phyloP scores from a whole-genome alignment of 2,113 vertebrate species.

The Probosciger aterrimus region DNA sequence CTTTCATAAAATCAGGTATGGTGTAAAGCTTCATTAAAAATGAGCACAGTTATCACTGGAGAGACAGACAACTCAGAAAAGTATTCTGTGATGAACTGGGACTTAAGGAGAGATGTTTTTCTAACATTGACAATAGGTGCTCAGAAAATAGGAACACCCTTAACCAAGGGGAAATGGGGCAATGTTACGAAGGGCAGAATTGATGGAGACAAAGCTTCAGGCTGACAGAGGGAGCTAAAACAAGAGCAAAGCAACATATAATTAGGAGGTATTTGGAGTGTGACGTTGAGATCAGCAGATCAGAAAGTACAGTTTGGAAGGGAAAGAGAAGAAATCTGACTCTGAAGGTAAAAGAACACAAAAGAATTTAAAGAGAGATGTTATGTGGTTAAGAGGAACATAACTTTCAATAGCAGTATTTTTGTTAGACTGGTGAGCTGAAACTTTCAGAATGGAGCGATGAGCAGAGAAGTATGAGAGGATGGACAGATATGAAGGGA shows the following conservation, averaged over 20 bases:
- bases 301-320: not conserved
- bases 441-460: not conserved
- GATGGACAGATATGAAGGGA: not conserved
- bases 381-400: not conserved
- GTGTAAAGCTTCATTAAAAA: not conserved
- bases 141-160: not conserved
- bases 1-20: not conserved
- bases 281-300: not conserved
- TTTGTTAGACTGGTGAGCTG: not conserved
- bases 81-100: not conserved
- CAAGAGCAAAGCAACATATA: not conserved
- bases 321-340: not conserved
- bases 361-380: not conserved
- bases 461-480: not conserved
- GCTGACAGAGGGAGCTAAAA: not conserved
- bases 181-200: not conserved
- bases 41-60: not conserved
- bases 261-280: not conserved
- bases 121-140: not conserved
- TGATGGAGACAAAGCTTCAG: not conserved
- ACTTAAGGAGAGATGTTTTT: not conserved
- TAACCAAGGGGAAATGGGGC: not conserved
- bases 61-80: not conserved
- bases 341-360: not conserved
- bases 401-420: not conserved